Base-by-base conservation (phyloP, 2,888 invertebrate species). In the Drosophila nr. perissopoda region DNA sequence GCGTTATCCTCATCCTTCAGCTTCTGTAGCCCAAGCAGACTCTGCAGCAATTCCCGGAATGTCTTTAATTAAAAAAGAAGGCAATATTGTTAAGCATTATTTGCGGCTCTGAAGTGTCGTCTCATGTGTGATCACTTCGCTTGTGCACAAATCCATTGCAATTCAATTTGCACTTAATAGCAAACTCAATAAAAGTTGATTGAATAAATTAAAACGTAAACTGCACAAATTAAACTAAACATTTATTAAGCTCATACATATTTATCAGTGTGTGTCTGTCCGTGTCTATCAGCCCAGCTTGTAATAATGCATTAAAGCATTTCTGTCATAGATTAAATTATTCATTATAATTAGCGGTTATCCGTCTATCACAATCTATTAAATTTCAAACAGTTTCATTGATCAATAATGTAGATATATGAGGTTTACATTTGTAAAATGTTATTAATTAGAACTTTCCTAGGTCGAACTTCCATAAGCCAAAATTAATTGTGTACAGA, bases 1-100 rank as follows among this genome's bases (percentile, higher is more conserved):
- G 98, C 96, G 31, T 95, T 94, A 42, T 94, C 93, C 34, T 94
- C 93, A 91, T 97, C 97, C 3, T 93, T 92, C 70, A 96, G 95
- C 91, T 94, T 95, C 92, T 98, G 97, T 97, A 99, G 97, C 18
- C 95, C 95, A 75, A 95, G 93, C 76, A 99, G 94, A 70, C 98
- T 98, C 87, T 96, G 94, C 57, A 99, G 94, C 63, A 99, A 94
- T 94, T 99, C 99, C 72, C 95, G 94, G 92, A 96, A 96, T 71
- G 96, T 95, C 94, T 96, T 93, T 64, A 93, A 93, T 84, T 88
- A 90, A 85, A 90, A 62, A 59, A 57, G 82, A 78, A 89, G 67
- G 57, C 64, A 31, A 54, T 57, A 53, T 57, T 42, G 18, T 58
- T 62, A 56, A 69, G 48, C 42, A 57, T 53, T 54, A 31, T 31